These are phyloP conservation scores for Gerris lacustris DNA, from an alignment of 2,888 invertebrate genomes.

Conservation along the genomic window DNA sequence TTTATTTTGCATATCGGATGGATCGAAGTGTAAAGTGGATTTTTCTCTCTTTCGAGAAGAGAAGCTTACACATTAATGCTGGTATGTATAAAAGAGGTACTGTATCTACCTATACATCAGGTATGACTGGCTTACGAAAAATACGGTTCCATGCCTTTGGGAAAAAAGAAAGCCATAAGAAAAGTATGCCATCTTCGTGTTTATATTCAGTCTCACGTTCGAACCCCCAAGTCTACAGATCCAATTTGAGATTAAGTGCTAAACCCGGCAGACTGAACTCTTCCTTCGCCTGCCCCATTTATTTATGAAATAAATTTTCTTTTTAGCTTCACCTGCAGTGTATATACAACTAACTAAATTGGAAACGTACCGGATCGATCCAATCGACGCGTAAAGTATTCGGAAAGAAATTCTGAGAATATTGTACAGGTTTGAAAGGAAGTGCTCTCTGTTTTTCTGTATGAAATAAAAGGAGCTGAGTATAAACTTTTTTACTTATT, in stretches of 20 bases:
- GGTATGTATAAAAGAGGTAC: neutral
- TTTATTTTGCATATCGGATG: no score
- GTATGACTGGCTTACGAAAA: neutral
- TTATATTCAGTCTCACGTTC: slow-evolving; percentile 2
- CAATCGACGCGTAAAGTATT: no score
- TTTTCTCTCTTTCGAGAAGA: no score
- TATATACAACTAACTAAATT: neutral
- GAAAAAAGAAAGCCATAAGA: neutral
- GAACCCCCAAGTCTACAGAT: neutral
- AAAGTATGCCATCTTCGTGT: slow-evolving; percentile 5
- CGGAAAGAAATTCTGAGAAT: no score
- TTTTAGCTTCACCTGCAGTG: neutral
- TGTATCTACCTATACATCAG: neutral
- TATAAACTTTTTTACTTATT: no score
- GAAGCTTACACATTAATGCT: neutral
- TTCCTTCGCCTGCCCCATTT: neutral
- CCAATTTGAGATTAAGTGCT: slow-evolving; percentile 3
- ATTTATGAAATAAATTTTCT: neutral
- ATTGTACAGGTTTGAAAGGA: no score
- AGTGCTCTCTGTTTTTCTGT: no score
- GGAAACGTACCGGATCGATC: neutral
- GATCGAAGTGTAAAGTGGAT: no score
- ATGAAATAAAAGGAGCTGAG: no score
- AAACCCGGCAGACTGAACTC: neutral
- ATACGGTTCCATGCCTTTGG: neutral